Evolutionary conservation across 2,797 vertebrate species (phyloP).

Genomic region (Lerista edwardsae): DNA sequence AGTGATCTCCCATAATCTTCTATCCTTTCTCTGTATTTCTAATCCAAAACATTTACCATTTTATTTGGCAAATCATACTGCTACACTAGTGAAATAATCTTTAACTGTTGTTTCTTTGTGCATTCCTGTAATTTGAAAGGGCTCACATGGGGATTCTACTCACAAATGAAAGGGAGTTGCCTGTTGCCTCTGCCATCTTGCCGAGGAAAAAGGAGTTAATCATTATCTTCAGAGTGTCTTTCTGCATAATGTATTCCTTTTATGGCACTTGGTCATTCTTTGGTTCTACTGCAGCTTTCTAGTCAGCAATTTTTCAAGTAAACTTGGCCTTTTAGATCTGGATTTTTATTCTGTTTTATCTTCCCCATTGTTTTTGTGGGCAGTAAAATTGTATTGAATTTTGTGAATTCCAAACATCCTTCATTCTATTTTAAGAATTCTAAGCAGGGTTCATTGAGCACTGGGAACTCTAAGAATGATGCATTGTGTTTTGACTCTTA

Average conservation of each 20-base stretch:
- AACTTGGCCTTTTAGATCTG: not conserved
- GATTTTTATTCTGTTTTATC: not conserved
- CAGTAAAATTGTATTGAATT: constrained; percentile 15
- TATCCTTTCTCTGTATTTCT: not conserved
- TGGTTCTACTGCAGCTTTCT: constrained; percentile 1
- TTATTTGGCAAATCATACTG: not conserved
- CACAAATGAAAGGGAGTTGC: not conserved
- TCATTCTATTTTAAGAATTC: constrained; percentile 14
- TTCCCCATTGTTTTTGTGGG: not conserved
- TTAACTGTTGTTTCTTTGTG: not conserved
- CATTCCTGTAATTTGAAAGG: not conserved
- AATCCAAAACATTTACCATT: not conserved
- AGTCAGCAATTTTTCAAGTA: not conserved
- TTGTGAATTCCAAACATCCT: constrained; percentile 7
- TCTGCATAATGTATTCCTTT: not conserved
- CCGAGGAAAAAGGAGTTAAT: not conserved
- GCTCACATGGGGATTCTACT: constrained; percentile 1
- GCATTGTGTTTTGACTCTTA: not conserved
- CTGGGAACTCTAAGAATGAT: not conserved
- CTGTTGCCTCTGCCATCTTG: not conserved
- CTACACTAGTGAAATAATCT: not conserved
- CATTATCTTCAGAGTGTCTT: not conserved
- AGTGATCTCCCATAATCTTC: not conserved
- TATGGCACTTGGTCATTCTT: not conserved
- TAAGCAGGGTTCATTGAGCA: not conserved